These are phyloP conservation scores for Cenopis cana DNA, from an alignment of 2,888 invertebrate species.

Conservation along the genomic window DNA sequence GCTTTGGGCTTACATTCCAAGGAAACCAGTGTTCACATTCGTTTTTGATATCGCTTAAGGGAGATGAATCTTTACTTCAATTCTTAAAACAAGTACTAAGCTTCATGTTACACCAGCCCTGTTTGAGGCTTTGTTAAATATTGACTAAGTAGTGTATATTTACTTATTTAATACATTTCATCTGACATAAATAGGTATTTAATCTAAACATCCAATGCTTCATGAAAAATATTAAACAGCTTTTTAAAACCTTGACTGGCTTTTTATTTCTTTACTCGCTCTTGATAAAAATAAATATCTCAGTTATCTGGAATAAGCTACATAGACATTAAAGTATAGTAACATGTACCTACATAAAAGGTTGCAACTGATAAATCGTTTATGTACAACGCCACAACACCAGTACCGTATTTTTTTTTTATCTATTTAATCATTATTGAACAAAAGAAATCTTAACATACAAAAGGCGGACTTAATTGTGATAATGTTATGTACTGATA, in stretches of 20 bases:
- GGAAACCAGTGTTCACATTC: not conserved
- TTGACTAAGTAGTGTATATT: too few relatives aligned
- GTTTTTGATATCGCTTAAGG: conserved; percentile 30
- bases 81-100: too few relatives aligned
- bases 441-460: too few relatives aligned
- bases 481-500: too few relatives aligned
- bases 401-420: too few relatives aligned
- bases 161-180: not conserved
- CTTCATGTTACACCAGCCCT: too few relatives aligned
- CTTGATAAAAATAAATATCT: not conserved
- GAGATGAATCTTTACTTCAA: not conserved
- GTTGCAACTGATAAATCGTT: too few relatives aligned
- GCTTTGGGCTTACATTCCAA: conserved; percentile 54
- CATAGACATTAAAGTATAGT: not conserved
- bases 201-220: not conserved
- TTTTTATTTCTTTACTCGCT: not conserved
- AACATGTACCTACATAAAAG: too few relatives aligned
- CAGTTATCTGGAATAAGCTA: not conserved
- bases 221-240: not conserved
- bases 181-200: not conserved
- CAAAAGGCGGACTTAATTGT: too few relatives aligned
- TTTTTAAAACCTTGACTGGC: not conserved
- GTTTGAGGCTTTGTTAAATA: too few relatives aligned
- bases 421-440: too few relatives aligned
- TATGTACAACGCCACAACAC: too few relatives aligned